Base-by-base conservation (phyloP, 37 sponge, comb jelly and placozoan genomes). In the Spongilla lacustris region DNA sequence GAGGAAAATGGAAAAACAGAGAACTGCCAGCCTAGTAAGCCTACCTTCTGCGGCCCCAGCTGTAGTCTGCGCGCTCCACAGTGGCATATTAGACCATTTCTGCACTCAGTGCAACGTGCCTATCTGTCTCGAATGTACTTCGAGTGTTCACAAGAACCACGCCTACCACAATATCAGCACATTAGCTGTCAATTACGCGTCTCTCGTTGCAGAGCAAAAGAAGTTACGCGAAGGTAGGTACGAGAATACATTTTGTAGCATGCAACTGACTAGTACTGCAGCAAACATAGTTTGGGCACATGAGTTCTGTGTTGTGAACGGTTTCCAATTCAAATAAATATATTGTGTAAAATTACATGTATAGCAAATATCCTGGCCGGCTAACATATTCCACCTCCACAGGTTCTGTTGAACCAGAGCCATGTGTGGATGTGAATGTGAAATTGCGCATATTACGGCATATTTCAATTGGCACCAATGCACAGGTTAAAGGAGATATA, bases 401-500 rank as follows among this genome's bases (percentile, higher is more conserved):
- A 58, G 58, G 12, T 58, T 17, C 58, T 58, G 58, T 58, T 58
- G 58, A 58, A 58, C 58, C 19, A 19, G 1, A 17, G 58, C 19
- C 58, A 17, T 58, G 14, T 58, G 11, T 58, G 58, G 58, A 58
- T 17, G 58, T 58, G 19, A 58, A 58, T 58, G 58, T 58, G 58
- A 58, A 58, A 14, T 17, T 58, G 21, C 58, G 58, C 58, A 58
- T 14, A 19, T 17, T 58, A 14, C 12, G 11, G 58, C 58, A 1
- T 6, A 8, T 58, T 17, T 58, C 58, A 1, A 17, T 58, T 58
- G 85, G 91, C 36, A 81, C 71, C 32, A 94, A 87, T 46, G 83
- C 84, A 2, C 75, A 74, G 24, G 84, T 88, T 0, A 89, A 81
- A 0, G 81, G 91, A 29, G 89, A 94, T 50, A 19, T 90, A 0